phyloP scores from a whole-genome alignment of 1,140 invertebrate genomes.

The Leptinotarsa texana region DNA sequence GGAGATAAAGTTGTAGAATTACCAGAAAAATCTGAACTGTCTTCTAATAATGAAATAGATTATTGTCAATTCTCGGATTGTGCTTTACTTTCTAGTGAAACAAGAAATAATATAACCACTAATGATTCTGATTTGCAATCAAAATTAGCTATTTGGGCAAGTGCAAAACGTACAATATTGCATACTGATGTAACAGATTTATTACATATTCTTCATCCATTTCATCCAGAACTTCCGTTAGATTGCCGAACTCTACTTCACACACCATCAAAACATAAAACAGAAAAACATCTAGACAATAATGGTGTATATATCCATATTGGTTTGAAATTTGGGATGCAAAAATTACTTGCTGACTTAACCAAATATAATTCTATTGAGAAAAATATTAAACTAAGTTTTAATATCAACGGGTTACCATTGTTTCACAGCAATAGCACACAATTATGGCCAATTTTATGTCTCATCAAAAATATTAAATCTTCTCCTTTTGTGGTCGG shows the following conservation, averaged over 20 bases:
- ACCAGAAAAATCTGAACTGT: not conserved
- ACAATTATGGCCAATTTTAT: conserved; percentile 31
- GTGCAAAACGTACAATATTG: conserved; percentile 2
- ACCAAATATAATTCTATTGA: not conserved
- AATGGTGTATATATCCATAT: not conserved
- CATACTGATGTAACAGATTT: not conserved
- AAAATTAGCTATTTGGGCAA: not conserved
- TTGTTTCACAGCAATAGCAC: conserved; percentile 28
- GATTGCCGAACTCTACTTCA: conserved; percentile 8
- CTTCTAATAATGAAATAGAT: conserved; percentile 1
- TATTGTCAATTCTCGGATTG: not conserved
- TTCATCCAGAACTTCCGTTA: conserved; percentile 10
- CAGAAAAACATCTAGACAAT: conserved; percentile 13
- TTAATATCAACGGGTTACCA: conserved; percentile 28
- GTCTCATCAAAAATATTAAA: conserved; percentile 21
- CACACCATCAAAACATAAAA: conserved; percentile 1
- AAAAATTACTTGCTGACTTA: conserved; percentile 5
- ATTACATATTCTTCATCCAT: not conserved
- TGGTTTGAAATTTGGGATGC: conserved; percentile 1
- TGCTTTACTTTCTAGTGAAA: not conserved
- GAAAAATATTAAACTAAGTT: conserved; percentile 22
- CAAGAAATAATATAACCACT: conserved; percentile 18
- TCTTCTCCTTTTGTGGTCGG: conserved; percentile 20
- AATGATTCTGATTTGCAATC: conserved; percentile 6
- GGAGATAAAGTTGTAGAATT: not conserved